Evolutionary conservation across 2,113 vertebrate genomes (phyloP).

Genomic region (Cromileptes altivelis): DNA sequence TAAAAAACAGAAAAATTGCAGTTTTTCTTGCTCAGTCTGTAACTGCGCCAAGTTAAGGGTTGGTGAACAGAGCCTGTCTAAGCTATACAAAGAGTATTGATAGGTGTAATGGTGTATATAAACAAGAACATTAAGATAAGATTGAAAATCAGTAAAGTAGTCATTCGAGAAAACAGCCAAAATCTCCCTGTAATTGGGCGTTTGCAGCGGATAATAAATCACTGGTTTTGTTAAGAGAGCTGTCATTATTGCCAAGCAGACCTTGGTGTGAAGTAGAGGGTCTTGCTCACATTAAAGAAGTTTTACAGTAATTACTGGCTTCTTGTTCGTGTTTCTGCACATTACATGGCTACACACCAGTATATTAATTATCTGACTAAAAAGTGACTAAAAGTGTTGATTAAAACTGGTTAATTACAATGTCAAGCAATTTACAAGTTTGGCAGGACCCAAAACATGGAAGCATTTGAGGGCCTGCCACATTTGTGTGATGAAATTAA

Average conservation of each 20-base stretch:
- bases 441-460: background rate
- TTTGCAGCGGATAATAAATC: slow-evolving; percentile 27
- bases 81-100: slow-evolving; percentile 24
- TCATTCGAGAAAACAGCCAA: slow-evolving; percentile 23
- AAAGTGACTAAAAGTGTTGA: background rate
- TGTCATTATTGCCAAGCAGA: slow-evolving; percentile 11
- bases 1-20: background rate
- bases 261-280: background rate
- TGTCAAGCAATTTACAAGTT: background rate
- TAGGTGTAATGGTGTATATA: slow-evolving; percentile 24
- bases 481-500: background rate
- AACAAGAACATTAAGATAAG: slow-evolving; percentile 14
- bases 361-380: background rate
- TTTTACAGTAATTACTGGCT: background rate
- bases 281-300: slow-evolving; percentile 20
- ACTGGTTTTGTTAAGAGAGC: slow-evolving; percentile 16
- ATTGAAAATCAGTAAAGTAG: slow-evolving; percentile 35
- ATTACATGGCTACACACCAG: background rate
- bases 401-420: slow-evolving; percentile 2
- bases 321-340: background rate
- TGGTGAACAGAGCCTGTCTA: background rate
- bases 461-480: background rate
- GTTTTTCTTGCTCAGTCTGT: background rate
- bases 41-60: background rate
- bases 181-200: slow-evolving; percentile 20